A percentile compares a stretch with the other conserved stretches of the same genome.
Conservation (phyloP, 2,797 vertebrate species). For the Peromyscus eremicus region DNA sequence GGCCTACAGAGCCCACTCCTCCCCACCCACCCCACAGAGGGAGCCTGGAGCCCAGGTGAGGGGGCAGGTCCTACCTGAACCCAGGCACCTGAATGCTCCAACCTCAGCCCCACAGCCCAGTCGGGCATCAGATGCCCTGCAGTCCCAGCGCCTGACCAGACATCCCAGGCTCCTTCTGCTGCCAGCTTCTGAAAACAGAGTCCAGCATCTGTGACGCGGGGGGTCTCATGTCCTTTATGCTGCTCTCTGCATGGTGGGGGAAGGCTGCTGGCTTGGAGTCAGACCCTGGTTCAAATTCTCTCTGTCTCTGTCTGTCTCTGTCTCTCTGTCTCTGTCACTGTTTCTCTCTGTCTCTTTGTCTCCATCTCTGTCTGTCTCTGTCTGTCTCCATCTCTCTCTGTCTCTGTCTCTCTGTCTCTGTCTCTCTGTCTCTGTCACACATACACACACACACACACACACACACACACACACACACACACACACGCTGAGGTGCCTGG, state of each 20-base stretch:
- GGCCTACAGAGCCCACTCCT: background rate
- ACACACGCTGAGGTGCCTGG: background rate
- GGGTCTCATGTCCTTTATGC: background rate
- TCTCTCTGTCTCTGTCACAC: background rate
- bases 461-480: background rate
- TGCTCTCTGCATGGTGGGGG: fast-evolving
- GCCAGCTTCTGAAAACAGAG: background rate
- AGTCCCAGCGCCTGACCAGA: background rate
- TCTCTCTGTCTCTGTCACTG: background rate
- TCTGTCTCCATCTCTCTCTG: background rate
- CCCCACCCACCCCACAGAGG: background rate
- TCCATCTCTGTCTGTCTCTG: background rate
- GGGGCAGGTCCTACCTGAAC: background rate
- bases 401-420: background rate
- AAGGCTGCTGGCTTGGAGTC: background rate
- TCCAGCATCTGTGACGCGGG: background rate
- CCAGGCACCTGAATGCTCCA: background rate
- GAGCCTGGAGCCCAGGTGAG: background rate
- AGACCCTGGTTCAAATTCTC: slow-evolving; percentile 21
- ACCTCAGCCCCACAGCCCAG: background rate
- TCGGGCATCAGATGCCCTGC: background rate
- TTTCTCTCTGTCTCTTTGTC: background rate
- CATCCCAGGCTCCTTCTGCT: background rate
- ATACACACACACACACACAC: background rate
- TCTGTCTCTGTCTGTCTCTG: background rate